These are phyloP conservation scores for Pseudoips prasinana DNA, from an alignment of 2,888 invertebrate genomes.

Conservation along the genomic window DNA sequence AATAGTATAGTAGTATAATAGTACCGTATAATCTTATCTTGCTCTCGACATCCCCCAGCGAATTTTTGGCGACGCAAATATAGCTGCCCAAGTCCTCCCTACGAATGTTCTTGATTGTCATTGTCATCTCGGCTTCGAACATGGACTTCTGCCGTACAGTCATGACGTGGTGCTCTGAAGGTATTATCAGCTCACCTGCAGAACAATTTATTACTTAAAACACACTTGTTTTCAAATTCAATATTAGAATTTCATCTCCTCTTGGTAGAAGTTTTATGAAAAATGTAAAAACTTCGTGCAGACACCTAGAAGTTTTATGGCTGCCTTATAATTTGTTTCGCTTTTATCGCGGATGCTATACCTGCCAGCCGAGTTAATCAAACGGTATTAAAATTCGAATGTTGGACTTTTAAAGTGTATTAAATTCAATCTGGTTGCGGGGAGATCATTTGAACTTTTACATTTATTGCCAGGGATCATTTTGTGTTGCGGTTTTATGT, in stretches of 20 bases:
- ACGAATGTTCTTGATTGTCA: constrained; percentile 90
- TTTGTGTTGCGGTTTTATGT: background rate
- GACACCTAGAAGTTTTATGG: constrained; percentile 77
- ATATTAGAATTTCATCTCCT: constrained; percentile 78
- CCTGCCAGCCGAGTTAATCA: constrained; percentile 50
- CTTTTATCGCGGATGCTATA: constrained; percentile 65
- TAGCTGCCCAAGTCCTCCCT: constrained; percentile 91
- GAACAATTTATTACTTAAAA: constrained; percentile 68
- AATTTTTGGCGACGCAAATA: constrained; percentile 93
- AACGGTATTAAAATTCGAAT: constrained; percentile 46
- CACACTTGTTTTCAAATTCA: constrained; percentile 74
- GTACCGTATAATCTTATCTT: constrained; percentile 94
- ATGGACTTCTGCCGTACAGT: constrained; percentile 87
- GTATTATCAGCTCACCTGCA: constrained; percentile 91
- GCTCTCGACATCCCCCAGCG: constrained; percentile 93
- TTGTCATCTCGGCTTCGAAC: constrained; percentile 92
- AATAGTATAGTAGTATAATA: too few species aligned
- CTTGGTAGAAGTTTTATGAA: constrained; percentile 74
- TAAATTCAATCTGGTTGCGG: constrained; percentile 23
- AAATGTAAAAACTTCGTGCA: constrained; percentile 77
- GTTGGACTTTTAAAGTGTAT: constrained; percentile 27
- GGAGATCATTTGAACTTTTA: constrained; percentile 16
- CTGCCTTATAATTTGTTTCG: constrained; percentile 77
- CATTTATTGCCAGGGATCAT: constrained; percentile 13
- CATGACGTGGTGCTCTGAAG: constrained; percentile 91